phyloP scores from a whole-genome alignment of 2,888 invertebrate genomes.

The Aphidoletes aphidimyza region DNA sequence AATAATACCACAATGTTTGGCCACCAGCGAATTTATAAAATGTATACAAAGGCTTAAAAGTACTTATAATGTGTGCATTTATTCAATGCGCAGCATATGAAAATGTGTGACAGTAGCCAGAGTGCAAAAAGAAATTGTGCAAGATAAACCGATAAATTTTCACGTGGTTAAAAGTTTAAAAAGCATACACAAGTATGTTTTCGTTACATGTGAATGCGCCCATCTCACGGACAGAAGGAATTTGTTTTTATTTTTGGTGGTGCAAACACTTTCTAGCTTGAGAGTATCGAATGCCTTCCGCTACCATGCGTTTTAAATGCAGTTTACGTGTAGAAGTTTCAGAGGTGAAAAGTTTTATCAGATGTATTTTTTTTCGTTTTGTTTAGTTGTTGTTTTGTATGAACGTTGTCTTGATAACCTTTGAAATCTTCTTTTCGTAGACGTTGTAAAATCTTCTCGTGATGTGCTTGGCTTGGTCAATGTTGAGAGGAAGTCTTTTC shows the following conservation, averaged over 20 bases:
- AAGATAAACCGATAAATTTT: constrained; percentile 39
- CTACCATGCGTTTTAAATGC: constrained; percentile 27
- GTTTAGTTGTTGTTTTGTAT: not conserved
- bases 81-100: not conserved
- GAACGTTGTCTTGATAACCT: constrained; percentile 3
- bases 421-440: not conserved
- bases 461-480: not conserved
- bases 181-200: not conserved
- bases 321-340: constrained; percentile 18
- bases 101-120: not conserved
- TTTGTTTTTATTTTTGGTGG: no score
- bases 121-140: not conserved
- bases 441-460: not conserved
- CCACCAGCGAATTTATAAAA: not conserved
- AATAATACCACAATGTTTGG: not conserved
- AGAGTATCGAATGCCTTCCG: not conserved
- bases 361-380: not conserved
- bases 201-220: not conserved
- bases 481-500: not conserved
- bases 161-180: constrained; percentile 21
- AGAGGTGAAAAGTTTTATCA: constrained; percentile 8
- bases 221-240: no score
- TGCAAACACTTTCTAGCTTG: not conserved
- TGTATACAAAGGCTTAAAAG: not conserved
- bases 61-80: not conserved